Evolutionary conservation across 2,888 invertebrate genomes (phyloP), one percentile per base, ranked within the genome.

Genomic region (Anagyrus pseudococci): DNA sequence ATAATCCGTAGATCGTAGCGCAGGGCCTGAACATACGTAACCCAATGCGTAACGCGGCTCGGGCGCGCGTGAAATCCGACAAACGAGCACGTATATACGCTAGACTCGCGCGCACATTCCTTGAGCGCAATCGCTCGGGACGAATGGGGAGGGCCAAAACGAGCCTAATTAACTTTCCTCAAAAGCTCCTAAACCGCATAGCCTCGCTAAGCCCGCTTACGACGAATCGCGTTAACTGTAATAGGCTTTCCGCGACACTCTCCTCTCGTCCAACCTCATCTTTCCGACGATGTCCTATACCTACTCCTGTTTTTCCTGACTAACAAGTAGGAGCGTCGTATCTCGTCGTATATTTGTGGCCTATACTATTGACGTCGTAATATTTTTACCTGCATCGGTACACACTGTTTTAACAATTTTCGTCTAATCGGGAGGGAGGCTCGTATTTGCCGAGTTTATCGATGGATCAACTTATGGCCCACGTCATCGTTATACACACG

Each of bases 141-240:
- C 53, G 60, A 68, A 56, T 62, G 53, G 63, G 59, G n/a, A n/a
- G n/a, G n/a, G n/a, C n/a, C 61, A 55, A 67, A 70, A 71, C 69
- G 70, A 69, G 72, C 68, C 70, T 59, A 66, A 68, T 67, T 66
- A 59, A 67, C 65, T 65, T 62, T 56, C 50, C 44, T 4, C 44
- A 20, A 17, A 2, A 2, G 43, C 43, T 2, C 4, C 17, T 17
- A 43, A 19, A 43, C 17, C 43, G 2, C 33, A 41, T 10, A 46
- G 53, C 47, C 37, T 29, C 59, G 41, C 66, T 62, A 62, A 66
- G 62, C 66, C 66, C 52, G 55, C 58, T 59, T 56, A 61, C 58
- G 58, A 61, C 53, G 64, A 64, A 60, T 64, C 64, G 60, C 59
- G 52, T 10, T 19, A 19, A 20, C 54, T 61, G 61, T 54, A 65